phyloP scores from a whole-genome alignment of 2,888 invertebrate genomes.

The Lathronympha strigana region DNA sequence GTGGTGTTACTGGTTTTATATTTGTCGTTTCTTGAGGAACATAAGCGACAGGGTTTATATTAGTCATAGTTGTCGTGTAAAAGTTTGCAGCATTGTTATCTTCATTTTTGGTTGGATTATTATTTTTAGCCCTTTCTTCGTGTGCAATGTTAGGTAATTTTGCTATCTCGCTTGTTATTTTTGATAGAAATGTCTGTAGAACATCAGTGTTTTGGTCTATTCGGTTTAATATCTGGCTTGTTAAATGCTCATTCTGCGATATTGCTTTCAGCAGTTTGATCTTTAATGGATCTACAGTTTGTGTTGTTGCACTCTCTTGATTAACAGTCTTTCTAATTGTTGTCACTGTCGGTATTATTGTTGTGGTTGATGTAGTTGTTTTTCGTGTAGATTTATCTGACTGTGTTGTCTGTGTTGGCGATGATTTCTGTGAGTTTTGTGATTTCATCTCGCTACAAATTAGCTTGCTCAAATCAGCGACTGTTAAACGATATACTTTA shows the following conservation, averaged over 20 bases:
- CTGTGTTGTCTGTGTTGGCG: too few species aligned
- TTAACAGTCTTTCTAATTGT: conserved; percentile 32
- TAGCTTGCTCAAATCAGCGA: conserved; percentile 46
- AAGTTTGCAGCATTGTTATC: background rate
- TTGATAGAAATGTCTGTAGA: conserved; percentile 61
- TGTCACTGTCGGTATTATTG: conserved; percentile 23
- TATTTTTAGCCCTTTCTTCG: background rate
- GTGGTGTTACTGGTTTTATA: background rate
- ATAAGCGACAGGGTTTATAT: background rate
- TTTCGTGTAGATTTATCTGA: conserved; percentile 10
- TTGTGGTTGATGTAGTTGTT: conserved; percentile 19
- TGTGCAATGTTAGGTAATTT: conserved; percentile 22
- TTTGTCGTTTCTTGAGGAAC: background rate
- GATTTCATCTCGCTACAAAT: conserved; percentile 22
- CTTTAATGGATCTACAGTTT: conserved; percentile 44
- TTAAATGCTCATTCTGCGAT: conserved; percentile 63
- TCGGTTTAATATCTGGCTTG: conserved; percentile 65
- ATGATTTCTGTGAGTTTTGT: background rate
- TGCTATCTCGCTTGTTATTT: conserved; percentile 55
- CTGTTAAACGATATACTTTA: conserved; percentile 45
- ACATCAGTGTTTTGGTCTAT: conserved; percentile 69
- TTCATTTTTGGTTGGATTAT: background rate
- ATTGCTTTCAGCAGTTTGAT: conserved; percentile 54
- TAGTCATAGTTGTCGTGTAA: background rate
- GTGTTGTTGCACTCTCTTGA: background rate